Conservation (phyloP, 2,113 vertebrate species). For the Dicaeum eximium region DNA sequence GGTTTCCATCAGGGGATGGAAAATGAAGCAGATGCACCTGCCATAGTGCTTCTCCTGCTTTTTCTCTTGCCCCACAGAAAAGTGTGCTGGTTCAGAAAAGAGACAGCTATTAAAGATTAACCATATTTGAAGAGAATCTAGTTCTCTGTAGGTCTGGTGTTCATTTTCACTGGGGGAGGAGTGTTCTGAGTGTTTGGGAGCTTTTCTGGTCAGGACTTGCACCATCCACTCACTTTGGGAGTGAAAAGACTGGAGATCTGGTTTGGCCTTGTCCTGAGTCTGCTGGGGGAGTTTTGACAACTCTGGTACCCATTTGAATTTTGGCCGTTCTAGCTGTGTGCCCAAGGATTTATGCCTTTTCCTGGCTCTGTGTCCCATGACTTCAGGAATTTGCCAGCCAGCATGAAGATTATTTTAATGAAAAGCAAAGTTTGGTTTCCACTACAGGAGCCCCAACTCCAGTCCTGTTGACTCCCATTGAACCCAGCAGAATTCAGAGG, state of each 20-base stretch:
- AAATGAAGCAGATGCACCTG: not conserved
- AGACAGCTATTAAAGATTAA: not conserved
- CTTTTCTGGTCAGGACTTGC: not conserved
- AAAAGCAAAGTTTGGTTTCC: not conserved
- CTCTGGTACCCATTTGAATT: conserved; percentile 18
- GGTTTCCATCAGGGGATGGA: not conserved
- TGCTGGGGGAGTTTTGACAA: not conserved
- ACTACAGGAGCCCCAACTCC: not conserved
- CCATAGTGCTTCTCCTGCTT: not conserved
- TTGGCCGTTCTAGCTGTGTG: not conserved
- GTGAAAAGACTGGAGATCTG: not conserved
- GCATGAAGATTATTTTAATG: not conserved
- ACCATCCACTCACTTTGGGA: not conserved
- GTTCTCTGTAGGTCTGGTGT: not conserved
- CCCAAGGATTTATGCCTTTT: conserved; percentile 39
- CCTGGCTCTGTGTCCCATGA: not conserved
- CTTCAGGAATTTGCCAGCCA: conserved; percentile 7
- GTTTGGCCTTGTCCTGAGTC: not conserved
- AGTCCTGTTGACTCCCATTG: not conserved
- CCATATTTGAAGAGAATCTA: not conserved
- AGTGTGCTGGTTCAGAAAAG: not conserved
- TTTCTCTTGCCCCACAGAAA: not conserved
- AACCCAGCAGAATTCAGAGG: not conserved
- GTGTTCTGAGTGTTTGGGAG: not conserved
- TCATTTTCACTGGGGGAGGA: not conserved